phyloP scores from a whole-genome alignment of 2,113 vertebrate genomes.

The Pao palembangensis region DNA sequence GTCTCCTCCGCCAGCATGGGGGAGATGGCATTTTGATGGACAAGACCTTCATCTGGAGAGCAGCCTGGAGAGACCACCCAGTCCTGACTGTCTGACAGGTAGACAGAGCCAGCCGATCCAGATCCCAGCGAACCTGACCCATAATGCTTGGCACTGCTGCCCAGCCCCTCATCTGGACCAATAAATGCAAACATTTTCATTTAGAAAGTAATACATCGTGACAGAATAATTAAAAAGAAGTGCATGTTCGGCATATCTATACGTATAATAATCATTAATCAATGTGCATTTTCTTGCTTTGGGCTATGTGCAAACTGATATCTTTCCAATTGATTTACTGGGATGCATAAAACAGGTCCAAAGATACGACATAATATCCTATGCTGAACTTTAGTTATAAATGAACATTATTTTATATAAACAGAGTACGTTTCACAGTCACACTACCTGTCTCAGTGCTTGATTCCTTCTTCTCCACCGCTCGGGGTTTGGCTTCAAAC shows the following conservation, averaged over 20 bases:
- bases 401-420: no score
- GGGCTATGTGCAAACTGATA: constrained; percentile 11
- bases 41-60: constrained; percentile 62
- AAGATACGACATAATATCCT: no score
- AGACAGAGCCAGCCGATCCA: constrained; percentile 74
- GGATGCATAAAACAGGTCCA: constrained; percentile 22
- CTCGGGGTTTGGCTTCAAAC: constrained; percentile 85
- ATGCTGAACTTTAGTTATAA: no score
- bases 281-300: not conserved
- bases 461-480: constrained; percentile 79
- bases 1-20: constrained; percentile 83
- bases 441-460: constrained; percentile 82
- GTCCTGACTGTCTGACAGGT: constrained; percentile 86
- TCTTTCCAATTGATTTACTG: constrained; percentile 56
- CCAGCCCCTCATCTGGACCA: constrained; percentile 77
- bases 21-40: constrained; percentile 67
- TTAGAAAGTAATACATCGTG: no score
- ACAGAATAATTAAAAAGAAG: no score
- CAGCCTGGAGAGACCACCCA: constrained; percentile 76
- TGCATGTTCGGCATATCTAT: no score
- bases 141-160: constrained; percentile 65
- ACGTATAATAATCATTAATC: no score
- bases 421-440: not conserved
- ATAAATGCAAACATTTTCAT: not conserved
- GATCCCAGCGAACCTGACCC: constrained; percentile 62